Conservation (phyloP, 53 echinoderm and acorn worm species). For the Glandiceps talaboti region DNA sequence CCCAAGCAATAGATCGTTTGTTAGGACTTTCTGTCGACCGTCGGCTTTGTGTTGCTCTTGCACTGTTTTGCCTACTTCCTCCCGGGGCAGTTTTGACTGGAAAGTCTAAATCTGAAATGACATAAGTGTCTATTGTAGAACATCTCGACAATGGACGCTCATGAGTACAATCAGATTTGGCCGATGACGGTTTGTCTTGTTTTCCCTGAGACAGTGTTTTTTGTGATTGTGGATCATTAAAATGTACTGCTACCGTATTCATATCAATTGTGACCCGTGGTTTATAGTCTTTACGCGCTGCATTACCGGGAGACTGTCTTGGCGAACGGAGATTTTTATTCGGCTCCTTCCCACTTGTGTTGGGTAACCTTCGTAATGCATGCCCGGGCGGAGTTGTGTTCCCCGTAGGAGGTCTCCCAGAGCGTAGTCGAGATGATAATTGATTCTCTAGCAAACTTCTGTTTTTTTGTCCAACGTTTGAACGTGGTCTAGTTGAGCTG, state of each 20-base stretch:
- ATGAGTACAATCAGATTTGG: neutral
- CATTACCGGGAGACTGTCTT: neutral
- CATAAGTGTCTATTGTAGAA: constrained; percentile 79
- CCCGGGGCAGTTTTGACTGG: neutral
- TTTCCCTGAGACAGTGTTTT: neutral
- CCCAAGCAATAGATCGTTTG: neutral
- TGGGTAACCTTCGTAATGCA: neutral
- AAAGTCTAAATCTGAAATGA: constrained; percentile 34
- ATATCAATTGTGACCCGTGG: neutral
- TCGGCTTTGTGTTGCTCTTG: neutral
- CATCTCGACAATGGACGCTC: constrained; percentile 63
- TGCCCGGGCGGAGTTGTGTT: neutral
- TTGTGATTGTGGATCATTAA: neutral
- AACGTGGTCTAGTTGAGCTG: neutral
- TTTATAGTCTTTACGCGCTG: neutral
- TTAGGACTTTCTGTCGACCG: neutral
- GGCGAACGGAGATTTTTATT: neutral
- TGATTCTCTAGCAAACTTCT: neutral
- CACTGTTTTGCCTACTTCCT: constrained; percentile 10
- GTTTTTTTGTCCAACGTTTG: neutral
- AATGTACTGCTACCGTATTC: neutral
- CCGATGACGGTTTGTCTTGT: neutral
- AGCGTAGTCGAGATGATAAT: neutral
- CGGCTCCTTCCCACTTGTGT: neutral
- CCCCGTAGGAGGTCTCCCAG: neutral